Percentiles rank a stretch among this genome's conserved stretches.
Conservation (phyloP, 2,113 vertebrate genomes). For the Galeopterus variegatus region DNA sequence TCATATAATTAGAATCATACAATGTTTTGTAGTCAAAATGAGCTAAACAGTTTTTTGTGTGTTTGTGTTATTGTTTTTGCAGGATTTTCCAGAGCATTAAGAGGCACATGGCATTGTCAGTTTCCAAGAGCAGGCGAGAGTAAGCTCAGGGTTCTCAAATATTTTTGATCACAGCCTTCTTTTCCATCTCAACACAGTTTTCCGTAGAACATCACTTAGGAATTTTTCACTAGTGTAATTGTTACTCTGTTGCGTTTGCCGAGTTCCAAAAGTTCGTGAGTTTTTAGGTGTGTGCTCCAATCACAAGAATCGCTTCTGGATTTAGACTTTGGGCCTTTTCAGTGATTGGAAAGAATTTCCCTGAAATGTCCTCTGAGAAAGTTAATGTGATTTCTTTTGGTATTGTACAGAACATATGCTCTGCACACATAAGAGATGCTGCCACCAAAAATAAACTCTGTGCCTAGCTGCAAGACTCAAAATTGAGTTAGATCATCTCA, state of each 20-base stretch:
- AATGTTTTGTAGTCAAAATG: not conserved
- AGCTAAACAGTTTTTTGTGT: not conserved
- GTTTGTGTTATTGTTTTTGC: not conserved
- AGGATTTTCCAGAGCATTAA: slow-evolving; percentile 43
- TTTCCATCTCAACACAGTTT: not conserved
- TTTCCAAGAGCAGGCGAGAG: not conserved
- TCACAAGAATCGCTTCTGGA: slow-evolving; percentile 11
- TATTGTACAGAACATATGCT: not conserved
- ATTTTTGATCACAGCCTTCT: not conserved
- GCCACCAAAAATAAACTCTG: not conserved
- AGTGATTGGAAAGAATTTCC: slow-evolving; percentile 24
- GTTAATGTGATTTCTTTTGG: not conserved
- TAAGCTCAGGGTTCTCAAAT: not conserved
- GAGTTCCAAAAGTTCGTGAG: not conserved
- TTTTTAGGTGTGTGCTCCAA: not conserved
- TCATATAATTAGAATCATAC: too few relatives aligned
- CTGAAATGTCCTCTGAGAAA: slow-evolving; percentile 14
- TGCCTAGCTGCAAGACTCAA: not conserved
- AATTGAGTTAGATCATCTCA: not conserved
- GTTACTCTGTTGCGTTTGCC: not conserved
- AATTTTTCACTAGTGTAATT: not conserved
- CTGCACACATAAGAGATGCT: not conserved
- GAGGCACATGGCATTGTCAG: not conserved
- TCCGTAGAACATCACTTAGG: not conserved
- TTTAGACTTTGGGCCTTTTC: not conserved